These are phyloP conservation scores for Gymnocheta viridis DNA, from an alignment of 2,888 invertebrate genomes.

Conservation along the genomic window DNA sequence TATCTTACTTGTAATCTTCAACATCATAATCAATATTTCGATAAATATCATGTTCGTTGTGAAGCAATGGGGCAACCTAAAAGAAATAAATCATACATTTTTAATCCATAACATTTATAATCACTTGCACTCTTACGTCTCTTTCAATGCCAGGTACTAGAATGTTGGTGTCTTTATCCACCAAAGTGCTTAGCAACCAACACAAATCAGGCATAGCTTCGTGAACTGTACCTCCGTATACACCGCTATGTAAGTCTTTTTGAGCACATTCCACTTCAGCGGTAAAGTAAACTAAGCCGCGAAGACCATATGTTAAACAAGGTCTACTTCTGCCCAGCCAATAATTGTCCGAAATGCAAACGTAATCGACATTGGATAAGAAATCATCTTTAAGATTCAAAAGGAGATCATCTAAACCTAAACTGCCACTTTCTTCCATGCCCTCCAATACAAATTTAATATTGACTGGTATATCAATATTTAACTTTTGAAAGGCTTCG, in stretches of 20 bases:
- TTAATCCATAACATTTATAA: constrained; percentile 16
- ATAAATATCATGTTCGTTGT: constrained; percentile 88
- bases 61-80: constrained; percentile 85
- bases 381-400: constrained; percentile 87
- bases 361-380: constrained; percentile 92
- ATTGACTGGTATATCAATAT: constrained; percentile 87
- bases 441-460: constrained; percentile 97
- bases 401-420: constrained; percentile 95
- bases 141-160: constrained; percentile 91
- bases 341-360: constrained; percentile 99
- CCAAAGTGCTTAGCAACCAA: constrained; percentile 91
- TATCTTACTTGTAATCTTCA: constrained; percentile 86
- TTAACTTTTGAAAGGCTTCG: constrained; percentile 90
- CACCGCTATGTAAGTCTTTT: constrained; percentile 98
- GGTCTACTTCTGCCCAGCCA: constrained; percentile 99
- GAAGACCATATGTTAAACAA: constrained; percentile 97
- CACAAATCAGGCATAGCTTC: constrained; percentile 96
- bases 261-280: constrained; percentile 93
- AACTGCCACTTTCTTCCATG: constrained; percentile 99
- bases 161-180: constrained; percentile 94
- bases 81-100: constrained; percentile 13
- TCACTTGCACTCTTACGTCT: constrained; percentile 84
- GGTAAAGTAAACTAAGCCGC: constrained; percentile 96
- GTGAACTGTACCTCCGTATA: constrained; percentile 95
- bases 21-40: constrained; percentile 93